Evolutionary conservation across 2,888 invertebrate genomes (phyloP), one percentile per base, ranked within the genome.

Genomic region (Scaptomyza parva): DNA sequence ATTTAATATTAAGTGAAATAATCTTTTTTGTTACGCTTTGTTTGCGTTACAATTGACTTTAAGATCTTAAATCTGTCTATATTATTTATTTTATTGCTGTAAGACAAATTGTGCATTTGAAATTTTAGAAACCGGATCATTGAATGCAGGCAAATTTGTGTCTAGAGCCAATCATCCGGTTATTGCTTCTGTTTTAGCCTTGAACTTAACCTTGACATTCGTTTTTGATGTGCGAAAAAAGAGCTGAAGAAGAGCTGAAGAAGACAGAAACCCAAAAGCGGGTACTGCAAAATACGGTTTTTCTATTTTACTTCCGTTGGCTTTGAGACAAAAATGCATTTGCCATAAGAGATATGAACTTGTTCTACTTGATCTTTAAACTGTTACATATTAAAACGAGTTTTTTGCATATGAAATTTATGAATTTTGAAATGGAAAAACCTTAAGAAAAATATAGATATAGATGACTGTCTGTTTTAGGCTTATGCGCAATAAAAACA

Each of bases 151-250:
- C 11, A 22, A 24, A 30, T 33, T 24, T 14, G 22, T 30, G 6
- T 48, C 2, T n/a, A 2, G 4, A 24, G 37, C n/a, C 28, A 3
- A 24, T 39, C 30, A 47, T 22, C 44, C 37, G 63, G n/a, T 54
- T 55, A 22, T 50, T 20, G 22, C 33, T 14, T 9, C 24, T 30
- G 4, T 11, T 8, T 11, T 28, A 12, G 24, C 45, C 45, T 24
- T 60, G 60, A 73, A 41, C 69, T 77, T 84, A 75, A 81, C 84
- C 84, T 79, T 85, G 86, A 86, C 79, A 77, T 72, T 77, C 54
- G 68, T 59, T 47, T 30, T 58, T 44, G 44, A 26, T 41, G 17
- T 12, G 12, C 11, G 45, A 47, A 39, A 70, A 48, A 52, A 40
- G n/a, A n/a, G n/a, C n/a, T 26, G 0, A 14, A 18, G 51, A 20